Percentiles rank a stretch among this genome's conserved stretches.
phyloP scores from a whole-genome alignment of 2,797 vertebrate genomes.

The Mareca strepera region DNA sequence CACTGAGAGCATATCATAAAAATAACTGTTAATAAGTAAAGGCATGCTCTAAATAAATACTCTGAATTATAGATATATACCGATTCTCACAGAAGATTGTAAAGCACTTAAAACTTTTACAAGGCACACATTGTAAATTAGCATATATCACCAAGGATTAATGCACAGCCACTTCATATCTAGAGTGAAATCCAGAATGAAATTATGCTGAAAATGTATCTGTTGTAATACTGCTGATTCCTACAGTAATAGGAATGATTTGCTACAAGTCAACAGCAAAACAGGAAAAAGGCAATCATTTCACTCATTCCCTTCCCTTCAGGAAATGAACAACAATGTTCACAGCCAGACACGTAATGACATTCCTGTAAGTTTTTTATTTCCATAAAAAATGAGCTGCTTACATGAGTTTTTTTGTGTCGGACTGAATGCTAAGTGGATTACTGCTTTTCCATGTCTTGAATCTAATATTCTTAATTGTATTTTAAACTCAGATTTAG shows the following conservation, averaged over 20 bases:
- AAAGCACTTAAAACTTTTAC: not conserved
- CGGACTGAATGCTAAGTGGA: not conserved
- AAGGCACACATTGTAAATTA: not conserved
- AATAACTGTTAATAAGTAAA: not conserved
- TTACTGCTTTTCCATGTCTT: not conserved
- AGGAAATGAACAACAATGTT: not conserved
- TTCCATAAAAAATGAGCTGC: not conserved
- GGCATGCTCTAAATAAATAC: not conserved
- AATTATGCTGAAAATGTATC: not conserved
- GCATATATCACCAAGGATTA: not conserved
- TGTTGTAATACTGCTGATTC: not conserved
- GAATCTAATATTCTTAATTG: not conserved
- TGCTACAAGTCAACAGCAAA: not conserved
- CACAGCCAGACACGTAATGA: not conserved
- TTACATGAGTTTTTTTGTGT: not conserved
- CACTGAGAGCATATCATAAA: not conserved
- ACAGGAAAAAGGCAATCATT: not conserved
- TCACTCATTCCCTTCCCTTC: not conserved
- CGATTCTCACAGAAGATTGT: not conserved
- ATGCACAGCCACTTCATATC: not conserved
- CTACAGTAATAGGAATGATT: not conserved
- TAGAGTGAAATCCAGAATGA: not conserved
- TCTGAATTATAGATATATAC: not conserved
- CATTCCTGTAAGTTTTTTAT: not conserved
- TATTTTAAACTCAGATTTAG: not conserved